Evolutionary conservation across 2,113 vertebrate genomes (phyloP), one percentile per base, ranked within the genome.

Genomic region (Cochlearius cochlearius): DNA sequence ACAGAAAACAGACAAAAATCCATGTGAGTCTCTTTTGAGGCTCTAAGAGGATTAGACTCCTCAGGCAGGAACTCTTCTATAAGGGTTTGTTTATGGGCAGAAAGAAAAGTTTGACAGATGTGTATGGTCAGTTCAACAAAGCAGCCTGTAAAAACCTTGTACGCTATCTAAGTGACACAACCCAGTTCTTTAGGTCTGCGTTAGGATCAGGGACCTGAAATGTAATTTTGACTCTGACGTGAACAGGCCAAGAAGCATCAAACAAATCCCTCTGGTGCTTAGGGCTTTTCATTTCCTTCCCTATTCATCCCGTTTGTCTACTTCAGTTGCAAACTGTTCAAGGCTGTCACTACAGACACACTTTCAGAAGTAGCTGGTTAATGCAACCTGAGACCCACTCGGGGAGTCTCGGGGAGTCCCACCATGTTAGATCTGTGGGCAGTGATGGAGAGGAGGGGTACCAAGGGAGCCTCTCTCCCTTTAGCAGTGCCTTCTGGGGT

Each of bases 1-100:
- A 95, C 91, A 96, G 85, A 95, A 95, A 90, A 83, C 78, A 94
- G 91, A 87, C 80, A 94, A 92, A 97, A 95, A 97, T 92, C 85
- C 85, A 56, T 78, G 26, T 62, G 60, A 91, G 43, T 63, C 45
- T 80, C 49, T 92, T 91, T 84, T 69, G 86, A 93, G 56, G 29
- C 77, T 83, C 56, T 91, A 85, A 94, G 85, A 95, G 59, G 83
- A 96, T 93, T 88, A 91, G 36, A 60, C 29, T 89, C 62, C 68
- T 90, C 39, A 88, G 67, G 53, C 81, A 92, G 59, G 74, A 94
- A 43, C 39, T 50, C 85, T 91, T 69, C 45, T 66, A 15, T 63
- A 36, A 88, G 20, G 21, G 12, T 50, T 92, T 94, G 53, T 93
- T 91, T 92, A 58, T 64, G 43, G 26, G 22, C 9, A 59, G 68